phyloP scores from a whole-genome alignment of 2,113 vertebrate species.

The Protobothrops flavoviridis region DNA sequence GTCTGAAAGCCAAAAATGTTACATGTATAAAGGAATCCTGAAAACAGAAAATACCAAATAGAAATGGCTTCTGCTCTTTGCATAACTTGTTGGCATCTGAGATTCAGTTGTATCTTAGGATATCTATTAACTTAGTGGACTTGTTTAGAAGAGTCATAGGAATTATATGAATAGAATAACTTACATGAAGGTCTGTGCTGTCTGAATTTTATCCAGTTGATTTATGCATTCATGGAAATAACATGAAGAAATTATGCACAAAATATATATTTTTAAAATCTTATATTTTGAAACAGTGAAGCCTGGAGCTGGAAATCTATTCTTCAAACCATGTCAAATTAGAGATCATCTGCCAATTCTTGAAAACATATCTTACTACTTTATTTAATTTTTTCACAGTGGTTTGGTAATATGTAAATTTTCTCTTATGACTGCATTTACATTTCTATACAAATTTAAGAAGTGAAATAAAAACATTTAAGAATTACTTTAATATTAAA shows the following conservation, averaged over 20 bases:
- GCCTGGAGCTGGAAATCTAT: conserved; percentile 46
- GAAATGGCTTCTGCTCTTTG: conserved; percentile 36
- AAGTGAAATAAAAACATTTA: conserved; percentile 63
- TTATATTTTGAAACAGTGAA: conserved; percentile 51
- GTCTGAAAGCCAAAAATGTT: not conserved
- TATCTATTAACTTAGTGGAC: conserved; percentile 44
- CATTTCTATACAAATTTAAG: conserved; percentile 63
- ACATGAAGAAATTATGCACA: conserved; percentile 49
- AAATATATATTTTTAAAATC: conserved; percentile 57
- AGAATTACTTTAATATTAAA: conserved; percentile 60
- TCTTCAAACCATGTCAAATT: conserved; percentile 62
- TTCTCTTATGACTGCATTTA: conserved; percentile 62
- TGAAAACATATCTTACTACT: conserved; percentile 55
- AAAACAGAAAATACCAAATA: conserved; percentile 47
- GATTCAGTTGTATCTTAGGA: conserved; percentile 33
- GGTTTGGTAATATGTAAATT: conserved; percentile 60
- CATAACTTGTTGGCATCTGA: conserved; percentile 36
- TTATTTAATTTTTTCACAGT: conserved; percentile 66
- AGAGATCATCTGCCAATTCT: conserved; percentile 59
- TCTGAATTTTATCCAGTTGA: conserved; percentile 55
- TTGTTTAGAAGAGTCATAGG: conserved; percentile 34
- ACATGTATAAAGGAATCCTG: not conserved
- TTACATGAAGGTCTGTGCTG: conserved; percentile 47
- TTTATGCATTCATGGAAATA: conserved; percentile 42
- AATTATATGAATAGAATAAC: not conserved